These are phyloP conservation scores for Drosophila kikkawai DNA, from an alignment of 1,140 invertebrate species.

Conservation along the genomic window DNA sequence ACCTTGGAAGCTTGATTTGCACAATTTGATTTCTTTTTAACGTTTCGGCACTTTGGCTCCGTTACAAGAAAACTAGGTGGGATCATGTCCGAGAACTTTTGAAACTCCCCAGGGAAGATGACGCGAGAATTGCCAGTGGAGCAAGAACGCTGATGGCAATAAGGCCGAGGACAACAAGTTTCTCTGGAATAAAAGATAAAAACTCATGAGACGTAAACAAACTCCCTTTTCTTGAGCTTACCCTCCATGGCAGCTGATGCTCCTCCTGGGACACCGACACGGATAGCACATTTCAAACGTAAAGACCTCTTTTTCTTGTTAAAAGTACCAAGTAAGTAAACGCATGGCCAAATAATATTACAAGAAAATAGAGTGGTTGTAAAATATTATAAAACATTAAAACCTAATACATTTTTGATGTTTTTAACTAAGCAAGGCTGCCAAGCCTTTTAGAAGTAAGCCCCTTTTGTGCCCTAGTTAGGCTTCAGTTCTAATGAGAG, in stretches of 20 bases:
- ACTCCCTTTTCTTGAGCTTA: background rate
- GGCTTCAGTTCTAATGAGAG: background rate
- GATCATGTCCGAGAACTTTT: constrained; percentile 60
- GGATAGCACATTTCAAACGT: constrained; percentile 19
- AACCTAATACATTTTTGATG: constrained; percentile 23
- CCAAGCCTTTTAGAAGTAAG: background rate
- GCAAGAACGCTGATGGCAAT: constrained; percentile 1
- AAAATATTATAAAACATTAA: constrained; percentile 6
- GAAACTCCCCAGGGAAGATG: constrained; percentile 22
- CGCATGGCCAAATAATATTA: constrained; percentile 18
- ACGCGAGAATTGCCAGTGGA: background rate
- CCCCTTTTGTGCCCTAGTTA: no score
- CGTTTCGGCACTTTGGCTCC: background rate
- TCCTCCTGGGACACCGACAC: background rate
- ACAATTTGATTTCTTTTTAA: background rate
- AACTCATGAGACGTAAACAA: no score
- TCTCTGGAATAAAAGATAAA: no score
- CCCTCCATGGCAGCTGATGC: constrained; percentile 15
- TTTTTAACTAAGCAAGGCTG: constrained; percentile 9
- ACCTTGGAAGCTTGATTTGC: background rate
- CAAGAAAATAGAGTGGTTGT: constrained; percentile 3
- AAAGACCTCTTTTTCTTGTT: background rate
- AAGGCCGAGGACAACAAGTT: constrained; percentile 1
- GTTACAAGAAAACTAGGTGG: constrained; percentile 51
- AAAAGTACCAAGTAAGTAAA: background rate